Evolutionary conservation across 92 coral and sea anemone genomes (phyloP).

Genomic region (Umimayanthus kanabou): DNA sequence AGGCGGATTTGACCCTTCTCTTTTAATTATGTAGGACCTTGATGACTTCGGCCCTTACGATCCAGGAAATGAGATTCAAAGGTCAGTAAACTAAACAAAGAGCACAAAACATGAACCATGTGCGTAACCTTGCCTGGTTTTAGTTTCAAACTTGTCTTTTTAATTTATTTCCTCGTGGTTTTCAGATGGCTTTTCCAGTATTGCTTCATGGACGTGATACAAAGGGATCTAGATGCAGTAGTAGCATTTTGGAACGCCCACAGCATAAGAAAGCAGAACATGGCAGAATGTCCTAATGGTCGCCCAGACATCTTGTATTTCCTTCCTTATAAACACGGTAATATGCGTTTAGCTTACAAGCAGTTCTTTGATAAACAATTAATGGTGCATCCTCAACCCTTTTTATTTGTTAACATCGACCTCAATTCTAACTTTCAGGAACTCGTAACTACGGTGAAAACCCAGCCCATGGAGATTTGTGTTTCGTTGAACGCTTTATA

Average conservation of each 20-base stretch:
- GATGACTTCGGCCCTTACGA: conserved; percentile 17
- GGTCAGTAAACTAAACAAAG: too few species aligned
- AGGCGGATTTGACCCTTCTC: neutral
- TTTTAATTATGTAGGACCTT: conserved; percentile 20
- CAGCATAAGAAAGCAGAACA: conserved; percentile 31
- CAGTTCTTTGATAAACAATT: conserved; percentile 10
- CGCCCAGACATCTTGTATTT: conserved; percentile 41
- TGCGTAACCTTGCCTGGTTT: too few species aligned
- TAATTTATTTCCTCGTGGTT: neutral
- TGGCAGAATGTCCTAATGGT: conserved; percentile 31
- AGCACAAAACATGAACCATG: too few species aligned
- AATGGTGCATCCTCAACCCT: conserved; percentile 11
- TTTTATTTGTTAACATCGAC: neutral
- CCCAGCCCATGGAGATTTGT: neutral
- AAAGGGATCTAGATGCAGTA: conserved; percentile 40
- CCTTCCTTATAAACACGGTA: conserved; percentile 36
- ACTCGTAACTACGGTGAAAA: conserved; percentile 25
- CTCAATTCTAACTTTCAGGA: conserved; percentile 3
- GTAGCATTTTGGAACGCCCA: conserved; percentile 42
- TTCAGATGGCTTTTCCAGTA: conserved; percentile 25
- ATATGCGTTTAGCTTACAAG: conserved; percentile 8
- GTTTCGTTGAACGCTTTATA: conserved; percentile 11
- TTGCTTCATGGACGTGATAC: conserved; percentile 43
- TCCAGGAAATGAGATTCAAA: conserved; percentile 23
- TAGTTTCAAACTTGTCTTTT: neutral